Percentiles rank a stretch among this genome's conserved stretches.
Evolutionary conservation across 2,888 invertebrate genomes (phyloP).

Genomic region (Electrophaes corylata): DNA sequence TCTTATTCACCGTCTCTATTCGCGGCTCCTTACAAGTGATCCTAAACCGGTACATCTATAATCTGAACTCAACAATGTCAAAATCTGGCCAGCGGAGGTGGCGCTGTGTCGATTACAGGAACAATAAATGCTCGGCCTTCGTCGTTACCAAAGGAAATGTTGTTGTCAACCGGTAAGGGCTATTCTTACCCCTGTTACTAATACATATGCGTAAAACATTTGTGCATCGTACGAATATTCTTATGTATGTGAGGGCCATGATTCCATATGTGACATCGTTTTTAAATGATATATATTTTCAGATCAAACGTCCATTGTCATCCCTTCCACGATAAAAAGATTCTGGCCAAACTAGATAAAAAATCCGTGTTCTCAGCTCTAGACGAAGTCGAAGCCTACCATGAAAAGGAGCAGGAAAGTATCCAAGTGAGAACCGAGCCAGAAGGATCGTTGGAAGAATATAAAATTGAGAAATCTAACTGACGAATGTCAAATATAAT

Average conservation of each 20-base stretch:
- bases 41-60: conserved; percentile 77
- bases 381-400: conserved; percentile 58
- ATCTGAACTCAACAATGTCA: conserved; percentile 61
- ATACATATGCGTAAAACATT: no score
- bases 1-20: conserved; percentile 77
- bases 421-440: conserved; percentile 14
- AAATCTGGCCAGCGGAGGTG: conserved; percentile 63
- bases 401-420: conserved; percentile 48
- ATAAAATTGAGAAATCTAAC: conserved; percentile 14
- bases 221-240: no score
- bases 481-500: conserved; percentile 4
- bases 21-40: conserved; percentile 77
- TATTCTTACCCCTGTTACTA: not conserved
- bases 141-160: conserved; percentile 72
- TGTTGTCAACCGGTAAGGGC: conserved; percentile 68
- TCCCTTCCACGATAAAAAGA: conserved; percentile 78
- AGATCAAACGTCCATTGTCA: conserved; percentile 78
- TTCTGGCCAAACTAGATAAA: conserved; percentile 73
- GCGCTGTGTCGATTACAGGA: conserved; percentile 80
- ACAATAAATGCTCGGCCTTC: conserved; percentile 71
- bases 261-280: no score
- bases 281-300: no score
- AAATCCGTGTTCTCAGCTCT: conserved; percentile 70
- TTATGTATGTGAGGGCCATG: no score
- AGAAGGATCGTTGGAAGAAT: conserved; percentile 9